Percentiles rank a stretch among this genome's conserved stretches.
These are phyloP conservation scores for Drosophila kuntzei DNA, from an alignment of 2,888 invertebrate genomes.

Conservation along the genomic window DNA sequence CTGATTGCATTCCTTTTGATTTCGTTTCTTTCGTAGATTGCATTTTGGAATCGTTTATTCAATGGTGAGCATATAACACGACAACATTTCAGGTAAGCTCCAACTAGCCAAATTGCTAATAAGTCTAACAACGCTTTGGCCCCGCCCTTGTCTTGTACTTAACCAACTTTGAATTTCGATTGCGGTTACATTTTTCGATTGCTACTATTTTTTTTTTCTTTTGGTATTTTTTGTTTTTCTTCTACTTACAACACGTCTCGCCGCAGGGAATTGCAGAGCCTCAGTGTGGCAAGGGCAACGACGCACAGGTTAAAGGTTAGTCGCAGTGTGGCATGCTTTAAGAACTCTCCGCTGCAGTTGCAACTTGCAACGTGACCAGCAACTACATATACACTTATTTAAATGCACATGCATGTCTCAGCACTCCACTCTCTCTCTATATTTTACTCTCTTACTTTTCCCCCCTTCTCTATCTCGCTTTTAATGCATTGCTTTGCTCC, in stretches of 20 bases:
- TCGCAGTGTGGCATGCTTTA: slow-evolving; percentile 61
- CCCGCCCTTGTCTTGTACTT: slow-evolving; percentile 77
- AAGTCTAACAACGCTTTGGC: slow-evolving; percentile 41
- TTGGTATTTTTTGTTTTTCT: slow-evolving; percentile 18
- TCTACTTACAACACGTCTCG: background rate
- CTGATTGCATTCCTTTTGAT: slow-evolving; percentile 34
- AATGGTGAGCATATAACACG: slow-evolving; percentile 86
- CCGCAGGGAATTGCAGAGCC: slow-evolving; percentile 70
- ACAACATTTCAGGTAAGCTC: slow-evolving; percentile 88
- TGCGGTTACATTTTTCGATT: slow-evolving; percentile 19
- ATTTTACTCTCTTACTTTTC: background rate
- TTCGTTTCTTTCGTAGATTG: slow-evolving; percentile 87
- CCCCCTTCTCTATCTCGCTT: background rate
- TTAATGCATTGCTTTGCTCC: slow-evolving; percentile 2
- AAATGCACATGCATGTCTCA: slow-evolving; percentile 40
- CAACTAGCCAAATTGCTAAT: slow-evolving; percentile 29
- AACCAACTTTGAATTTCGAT: slow-evolving; percentile 50
- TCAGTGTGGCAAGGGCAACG: slow-evolving; percentile 61
- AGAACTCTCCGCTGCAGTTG: background rate
- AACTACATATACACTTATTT: slow-evolving; percentile 14
- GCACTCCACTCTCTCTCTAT: slow-evolving; percentile 1
- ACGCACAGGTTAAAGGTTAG: slow-evolving; percentile 58
- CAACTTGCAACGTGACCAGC: slow-evolving; percentile 9
- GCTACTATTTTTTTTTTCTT: background rate
- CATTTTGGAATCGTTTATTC: slow-evolving; percentile 87